Evolutionary conservation across 2,888 invertebrate genomes (phyloP).

Genomic region (Tipula helvola): DNA sequence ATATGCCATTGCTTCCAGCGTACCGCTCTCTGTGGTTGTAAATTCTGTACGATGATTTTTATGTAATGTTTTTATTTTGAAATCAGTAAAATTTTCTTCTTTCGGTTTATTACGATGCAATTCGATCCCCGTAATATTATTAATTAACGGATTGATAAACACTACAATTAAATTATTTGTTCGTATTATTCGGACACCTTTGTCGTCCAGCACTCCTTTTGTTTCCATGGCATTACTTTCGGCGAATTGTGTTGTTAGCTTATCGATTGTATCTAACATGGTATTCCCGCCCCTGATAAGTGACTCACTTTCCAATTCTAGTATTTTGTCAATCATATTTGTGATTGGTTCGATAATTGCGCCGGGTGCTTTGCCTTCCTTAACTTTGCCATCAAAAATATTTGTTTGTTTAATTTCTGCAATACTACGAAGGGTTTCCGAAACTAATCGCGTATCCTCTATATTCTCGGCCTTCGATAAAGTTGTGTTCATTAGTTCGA

Average conservation of each 20-base stretch:
- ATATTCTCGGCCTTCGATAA: background rate
- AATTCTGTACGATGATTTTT: background rate
- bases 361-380: too few species aligned
- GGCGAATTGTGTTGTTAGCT: background rate
- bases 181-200: background rate
- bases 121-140: background rate
- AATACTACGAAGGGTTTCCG: background rate
- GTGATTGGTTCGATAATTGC: background rate
- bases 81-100: background rate
- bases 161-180: background rate
- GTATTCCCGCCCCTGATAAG: background rate
- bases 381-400: too few species aligned
- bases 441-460: background rate
- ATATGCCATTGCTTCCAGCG: too few species aligned
- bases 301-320: background rate
- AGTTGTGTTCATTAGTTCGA: background rate
- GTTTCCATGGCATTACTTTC: background rate
- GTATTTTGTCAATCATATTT: background rate
- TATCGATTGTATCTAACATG: background rate
- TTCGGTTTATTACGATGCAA: background rate
- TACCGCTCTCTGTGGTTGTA: background rate
- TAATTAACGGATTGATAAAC: background rate
- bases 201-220: background rate
- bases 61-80: background rate
- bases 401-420: background rate